These are phyloP conservation scores for Phalacrocorax aristotelis DNA, from an alignment of 2,113 vertebrate genomes.

Conservation along the genomic window DNA sequence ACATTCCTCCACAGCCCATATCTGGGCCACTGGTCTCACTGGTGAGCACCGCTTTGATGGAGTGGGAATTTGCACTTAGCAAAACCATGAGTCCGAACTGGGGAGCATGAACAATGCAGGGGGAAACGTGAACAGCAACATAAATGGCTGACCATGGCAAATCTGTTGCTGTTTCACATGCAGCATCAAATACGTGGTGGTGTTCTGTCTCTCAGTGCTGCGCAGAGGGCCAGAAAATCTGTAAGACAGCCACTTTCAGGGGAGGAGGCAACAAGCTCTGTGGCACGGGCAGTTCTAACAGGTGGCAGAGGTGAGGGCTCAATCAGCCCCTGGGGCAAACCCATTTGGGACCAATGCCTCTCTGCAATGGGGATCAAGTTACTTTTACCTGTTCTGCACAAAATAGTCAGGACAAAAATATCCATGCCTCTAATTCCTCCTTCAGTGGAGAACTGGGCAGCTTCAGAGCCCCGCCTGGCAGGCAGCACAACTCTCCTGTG, in stretches of 20 bases:
- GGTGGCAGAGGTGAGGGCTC: not conserved
- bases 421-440: not conserved
- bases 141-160: not conserved
- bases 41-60: not conserved
- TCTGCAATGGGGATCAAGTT: not conserved
- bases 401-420: not conserved
- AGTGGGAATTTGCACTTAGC: not conserved
- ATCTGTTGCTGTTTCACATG: accelerated
- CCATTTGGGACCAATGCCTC: accelerated
- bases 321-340: not conserved
- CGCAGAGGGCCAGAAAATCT: not conserved
- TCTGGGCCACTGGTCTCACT: not conserved
- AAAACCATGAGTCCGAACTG: not conserved
- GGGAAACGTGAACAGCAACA: not conserved
- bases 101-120: accelerated
- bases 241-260: accelerated
- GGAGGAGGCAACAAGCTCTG: not conserved
- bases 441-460: not conserved
- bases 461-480: not conserved
- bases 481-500: not conserved
- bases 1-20: accelerated
- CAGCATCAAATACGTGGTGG: not conserved
- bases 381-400: not conserved
- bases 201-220: not conserved
- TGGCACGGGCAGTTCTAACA: not conserved